Evolutionary conservation across 2,888 invertebrate species (phyloP), one percentile per base, ranked within the genome.

Genomic region (Arge pagana): DNA sequence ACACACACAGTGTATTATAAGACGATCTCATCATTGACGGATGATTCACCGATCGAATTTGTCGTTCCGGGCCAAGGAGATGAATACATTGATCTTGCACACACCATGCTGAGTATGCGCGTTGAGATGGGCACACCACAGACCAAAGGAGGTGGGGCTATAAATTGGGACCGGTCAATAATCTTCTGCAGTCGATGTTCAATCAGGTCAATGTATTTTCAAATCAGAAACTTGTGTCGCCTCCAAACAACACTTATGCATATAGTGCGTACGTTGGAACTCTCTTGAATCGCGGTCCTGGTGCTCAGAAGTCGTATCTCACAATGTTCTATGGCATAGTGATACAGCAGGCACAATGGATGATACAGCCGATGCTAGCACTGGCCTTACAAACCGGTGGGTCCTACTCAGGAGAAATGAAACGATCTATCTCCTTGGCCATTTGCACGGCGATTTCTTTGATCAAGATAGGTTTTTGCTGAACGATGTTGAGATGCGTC

Each of bases 231-330:
- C 28, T 63, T 4, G 55, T 66, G 6, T 63, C 61, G 0, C 57
- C 63, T 2, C 53, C 59, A 11, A 63, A 59, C 31, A 62, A 63
- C 36, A 56, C 60, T 5, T 67, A 63, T 18, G 52, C 62, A 0
- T 67, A 65, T 48, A 43, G 64, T 11, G 57, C 64, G 0, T 66
- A 65, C 40, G 60, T 66, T 15, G 62, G 63, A 52, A 59, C 56
- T n/a, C 35, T 62, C 4, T 39, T 63, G 3, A 63, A 61, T 2
- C 63, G 62, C 36, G 56, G 53, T 0, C 11, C 19, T 0, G 39
- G 23, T 0, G 60, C 63, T n/a, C 60, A 62, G 54, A 26, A 48
- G 7, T 58, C 56, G 6, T 60, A 65, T 42, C 55, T 64, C 2
- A 54, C 60, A 0, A 45, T 23, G 7, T 23, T 2, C 15, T 60